Conservation (phyloP, 2,888 invertebrate species). For the Meiosimyza decipiens region DNA sequence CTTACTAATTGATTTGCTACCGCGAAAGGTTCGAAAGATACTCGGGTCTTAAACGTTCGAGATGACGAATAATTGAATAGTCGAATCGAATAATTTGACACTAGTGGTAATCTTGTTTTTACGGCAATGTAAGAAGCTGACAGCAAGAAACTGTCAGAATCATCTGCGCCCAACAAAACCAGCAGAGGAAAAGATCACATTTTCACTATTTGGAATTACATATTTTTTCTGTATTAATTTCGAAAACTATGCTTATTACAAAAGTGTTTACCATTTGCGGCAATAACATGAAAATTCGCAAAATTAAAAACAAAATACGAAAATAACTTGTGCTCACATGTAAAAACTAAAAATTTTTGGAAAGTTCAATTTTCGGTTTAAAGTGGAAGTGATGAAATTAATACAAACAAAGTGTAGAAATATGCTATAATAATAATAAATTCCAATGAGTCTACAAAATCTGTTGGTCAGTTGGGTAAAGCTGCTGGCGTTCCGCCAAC, state of each 20-base stretch:
- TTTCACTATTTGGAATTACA: background rate
- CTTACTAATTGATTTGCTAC: too few relatives aligned
- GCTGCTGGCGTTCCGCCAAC: slow-evolving; percentile 15
- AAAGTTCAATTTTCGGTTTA: too few relatives aligned
- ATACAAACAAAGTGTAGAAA: slow-evolving; percentile 3
- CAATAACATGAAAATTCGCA: slow-evolving; percentile 11
- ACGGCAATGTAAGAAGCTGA: slow-evolving; percentile 1
- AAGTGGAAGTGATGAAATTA: background rate
- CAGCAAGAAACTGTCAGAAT: slow-evolving; percentile 37
- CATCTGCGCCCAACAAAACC: slow-evolving; percentile 35
- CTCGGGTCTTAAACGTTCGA: too few relatives aligned
- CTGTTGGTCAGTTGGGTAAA: background rate
- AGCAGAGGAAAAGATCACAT: slow-evolving; percentile 27
- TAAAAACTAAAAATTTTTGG: background rate
- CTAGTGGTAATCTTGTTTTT: background rate
- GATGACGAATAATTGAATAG: too few relatives aligned
- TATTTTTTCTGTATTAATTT: slow-evolving; percentile 5
- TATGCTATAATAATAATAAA: too few relatives aligned
- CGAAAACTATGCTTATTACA: slow-evolving; percentile 9
- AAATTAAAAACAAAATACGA: slow-evolving; percentile 18
- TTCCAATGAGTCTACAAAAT: background rate
- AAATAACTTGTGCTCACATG: background rate
- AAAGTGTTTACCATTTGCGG: background rate
- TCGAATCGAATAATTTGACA: too few relatives aligned
- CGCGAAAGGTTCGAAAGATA: too few relatives aligned